A percentile compares a stretch with the other conserved stretches of the same genome.
Conservation (phyloP, 1,140 invertebrate species). For the Plutomurus gul region DNA sequence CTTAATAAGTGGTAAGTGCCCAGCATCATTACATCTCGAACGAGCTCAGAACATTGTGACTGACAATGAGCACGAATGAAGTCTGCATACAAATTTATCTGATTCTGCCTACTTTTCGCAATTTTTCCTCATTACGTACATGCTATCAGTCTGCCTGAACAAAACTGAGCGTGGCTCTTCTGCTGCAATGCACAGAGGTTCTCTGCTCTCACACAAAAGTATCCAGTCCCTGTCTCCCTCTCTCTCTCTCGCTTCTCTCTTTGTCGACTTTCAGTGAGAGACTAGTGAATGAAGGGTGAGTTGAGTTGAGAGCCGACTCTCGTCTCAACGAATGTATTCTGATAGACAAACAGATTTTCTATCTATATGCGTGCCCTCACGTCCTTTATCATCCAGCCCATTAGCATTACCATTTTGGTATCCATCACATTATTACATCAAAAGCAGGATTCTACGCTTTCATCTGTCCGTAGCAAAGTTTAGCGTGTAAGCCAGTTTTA, state of each 20-base stretch:
- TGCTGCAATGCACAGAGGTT: not conserved
- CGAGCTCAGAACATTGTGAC: slow-evolving; percentile 22
- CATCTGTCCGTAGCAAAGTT: no score
- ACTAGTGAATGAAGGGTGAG: not conserved
- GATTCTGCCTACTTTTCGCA: slow-evolving; percentile 28
- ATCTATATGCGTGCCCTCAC: not conserved
- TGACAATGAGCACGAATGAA: slow-evolving; percentile 28
- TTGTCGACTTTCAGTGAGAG: not conserved
- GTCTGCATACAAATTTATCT: slow-evolving; percentile 17
- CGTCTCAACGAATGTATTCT: no score
- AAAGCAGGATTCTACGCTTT: not conserved
- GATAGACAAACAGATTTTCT: not conserved
- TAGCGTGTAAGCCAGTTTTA: no score
- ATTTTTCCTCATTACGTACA: slow-evolving; percentile 21
- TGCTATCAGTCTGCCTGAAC: not conserved
- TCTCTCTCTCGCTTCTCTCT: not conserved
- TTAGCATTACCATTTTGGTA: slow-evolving; percentile 16
- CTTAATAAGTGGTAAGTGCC: slow-evolving; percentile 18
- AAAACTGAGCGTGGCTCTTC: not conserved
- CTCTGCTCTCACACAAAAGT: not conserved
- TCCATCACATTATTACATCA: slow-evolving; percentile 9
- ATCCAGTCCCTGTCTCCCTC: not conserved
- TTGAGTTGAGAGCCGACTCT: no score
- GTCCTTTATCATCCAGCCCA: not conserved
- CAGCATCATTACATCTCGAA: slow-evolving; percentile 24